Evolutionary conservation across 2,888 invertebrate genomes (phyloP).

Genomic region (Acanthosepion lycidas): DNA sequence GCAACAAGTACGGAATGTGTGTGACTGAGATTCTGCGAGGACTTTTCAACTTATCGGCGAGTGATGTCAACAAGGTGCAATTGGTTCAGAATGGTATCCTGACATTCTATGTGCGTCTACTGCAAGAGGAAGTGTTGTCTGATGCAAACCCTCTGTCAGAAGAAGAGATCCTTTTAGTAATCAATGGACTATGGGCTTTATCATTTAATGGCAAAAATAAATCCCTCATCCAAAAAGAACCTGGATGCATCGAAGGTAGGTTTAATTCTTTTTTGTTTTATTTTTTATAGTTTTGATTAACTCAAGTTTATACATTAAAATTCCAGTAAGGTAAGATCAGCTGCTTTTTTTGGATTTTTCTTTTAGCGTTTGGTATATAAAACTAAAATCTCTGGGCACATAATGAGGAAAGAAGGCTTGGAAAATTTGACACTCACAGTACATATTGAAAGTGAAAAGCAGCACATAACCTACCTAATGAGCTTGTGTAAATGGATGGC

Average conservation of each 20-base stretch:
- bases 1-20: slow-evolving; percentile 69
- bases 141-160: slow-evolving; percentile 48
- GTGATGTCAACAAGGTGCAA: slow-evolving; percentile 69
- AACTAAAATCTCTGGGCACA: too few relatives aligned
- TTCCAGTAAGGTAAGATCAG: too few relatives aligned
- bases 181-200: slow-evolving; percentile 69
- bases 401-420: too few relatives aligned
- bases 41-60: slow-evolving; percentile 65
- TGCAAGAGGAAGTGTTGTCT: slow-evolving; percentile 53
- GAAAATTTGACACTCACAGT: too few relatives aligned
- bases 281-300: neutral
- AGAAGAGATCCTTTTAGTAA: slow-evolving; percentile 63
- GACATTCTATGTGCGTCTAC: slow-evolving; percentile 57
- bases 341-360: too few relatives aligned
- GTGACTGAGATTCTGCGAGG: slow-evolving; percentile 68
- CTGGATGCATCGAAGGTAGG: slow-evolving; percentile 66
- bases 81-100: slow-evolving; percentile 63
- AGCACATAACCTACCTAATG: too few relatives aligned
- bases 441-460: too few relatives aligned
- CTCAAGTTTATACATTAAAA: too few relatives aligned
- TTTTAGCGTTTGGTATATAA: too few relatives aligned
- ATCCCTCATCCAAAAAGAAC: slow-evolving; percentile 59
- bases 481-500: too few relatives aligned
- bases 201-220: slow-evolving; percentile 69
- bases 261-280: neutral